phyloP scores from a whole-genome alignment of 2,113 vertebrate genomes.

The Sylvilagus bachmani region DNA sequence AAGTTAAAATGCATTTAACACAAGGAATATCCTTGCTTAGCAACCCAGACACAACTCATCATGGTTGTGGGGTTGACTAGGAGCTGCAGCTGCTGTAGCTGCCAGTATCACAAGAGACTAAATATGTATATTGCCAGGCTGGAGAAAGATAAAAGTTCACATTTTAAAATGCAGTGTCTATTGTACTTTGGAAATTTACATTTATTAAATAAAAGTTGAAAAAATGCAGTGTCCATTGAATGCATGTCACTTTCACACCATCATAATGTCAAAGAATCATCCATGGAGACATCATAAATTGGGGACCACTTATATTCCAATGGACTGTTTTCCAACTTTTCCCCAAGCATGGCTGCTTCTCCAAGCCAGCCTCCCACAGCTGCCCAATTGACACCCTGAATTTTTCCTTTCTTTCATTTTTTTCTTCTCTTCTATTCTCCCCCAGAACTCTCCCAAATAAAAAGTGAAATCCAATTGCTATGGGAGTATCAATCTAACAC shows the following conservation, averaged over 20 bases:
- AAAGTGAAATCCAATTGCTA: background rate
- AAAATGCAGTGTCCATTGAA: background rate
- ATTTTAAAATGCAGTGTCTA: background rate
- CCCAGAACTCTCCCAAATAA: background rate
- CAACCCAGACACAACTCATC: background rate
- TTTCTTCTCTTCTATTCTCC: background rate
- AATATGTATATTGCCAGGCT: too few relatives aligned
- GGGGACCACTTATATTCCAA: background rate
- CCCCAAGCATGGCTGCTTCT: background rate
- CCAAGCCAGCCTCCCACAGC: background rate
- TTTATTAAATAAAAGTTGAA: too few relatives aligned
- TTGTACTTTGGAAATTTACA: too few relatives aligned
- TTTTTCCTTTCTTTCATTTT: background rate
- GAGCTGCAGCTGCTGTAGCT: background rate
- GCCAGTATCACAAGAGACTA: too few relatives aligned
- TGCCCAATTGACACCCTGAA: background rate
- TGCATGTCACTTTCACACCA: background rate
- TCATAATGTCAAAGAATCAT: background rate
- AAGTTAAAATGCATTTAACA: background rate
- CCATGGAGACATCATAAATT: background rate
- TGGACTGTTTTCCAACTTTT: background rate
- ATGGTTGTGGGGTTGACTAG: background rate
- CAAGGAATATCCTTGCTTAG: background rate
- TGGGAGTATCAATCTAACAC: background rate
- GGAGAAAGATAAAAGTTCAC: background rate